These are phyloP conservation scores for Sorex araneus DNA, from an alignment of 2,113 vertebrate species.

Conservation along the genomic window DNA sequence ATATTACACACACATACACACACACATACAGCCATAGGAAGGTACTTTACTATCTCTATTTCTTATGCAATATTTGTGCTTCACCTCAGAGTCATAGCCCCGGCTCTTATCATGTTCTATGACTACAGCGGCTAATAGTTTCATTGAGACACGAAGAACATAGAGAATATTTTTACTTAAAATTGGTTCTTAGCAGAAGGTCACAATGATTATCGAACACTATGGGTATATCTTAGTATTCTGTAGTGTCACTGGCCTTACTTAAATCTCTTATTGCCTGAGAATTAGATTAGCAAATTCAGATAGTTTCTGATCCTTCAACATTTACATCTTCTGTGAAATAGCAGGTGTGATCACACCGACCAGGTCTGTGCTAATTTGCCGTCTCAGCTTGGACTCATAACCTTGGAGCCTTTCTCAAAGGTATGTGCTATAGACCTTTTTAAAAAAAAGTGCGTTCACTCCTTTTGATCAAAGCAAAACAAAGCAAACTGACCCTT, in stretches of 20 bases:
- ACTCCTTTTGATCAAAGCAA: conserved; percentile 22
- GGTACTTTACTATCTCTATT: background rate
- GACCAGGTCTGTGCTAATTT: background rate
- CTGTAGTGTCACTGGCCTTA: background rate
- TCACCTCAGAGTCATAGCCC: too few relatives aligned
- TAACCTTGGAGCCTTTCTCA: background rate
- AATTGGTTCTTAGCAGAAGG: conserved; percentile 15
- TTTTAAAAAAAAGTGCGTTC: background rate
- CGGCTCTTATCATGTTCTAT: too few relatives aligned
- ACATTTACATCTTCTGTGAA: background rate
- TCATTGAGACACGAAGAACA: conserved; percentile 31
- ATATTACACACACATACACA: background rate
- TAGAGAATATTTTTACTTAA: conserved; percentile 27
- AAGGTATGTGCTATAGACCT: rapidly evolving
- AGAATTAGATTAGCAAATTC: conserved; percentile 32
- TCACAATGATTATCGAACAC: background rate
- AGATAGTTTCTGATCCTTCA: background rate
- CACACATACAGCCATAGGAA: background rate
- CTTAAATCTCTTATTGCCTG: background rate
- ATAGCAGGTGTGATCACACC: background rate
- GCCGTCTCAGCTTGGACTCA: background rate
- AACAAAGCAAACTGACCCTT: background rate
- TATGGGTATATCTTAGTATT: background rate
- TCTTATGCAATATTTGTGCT: background rate
- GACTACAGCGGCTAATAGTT: background rate